These are phyloP conservation scores for Caranx melampygus DNA, from an alignment of 2,113 vertebrate genomes.

Conservation along the genomic window DNA sequence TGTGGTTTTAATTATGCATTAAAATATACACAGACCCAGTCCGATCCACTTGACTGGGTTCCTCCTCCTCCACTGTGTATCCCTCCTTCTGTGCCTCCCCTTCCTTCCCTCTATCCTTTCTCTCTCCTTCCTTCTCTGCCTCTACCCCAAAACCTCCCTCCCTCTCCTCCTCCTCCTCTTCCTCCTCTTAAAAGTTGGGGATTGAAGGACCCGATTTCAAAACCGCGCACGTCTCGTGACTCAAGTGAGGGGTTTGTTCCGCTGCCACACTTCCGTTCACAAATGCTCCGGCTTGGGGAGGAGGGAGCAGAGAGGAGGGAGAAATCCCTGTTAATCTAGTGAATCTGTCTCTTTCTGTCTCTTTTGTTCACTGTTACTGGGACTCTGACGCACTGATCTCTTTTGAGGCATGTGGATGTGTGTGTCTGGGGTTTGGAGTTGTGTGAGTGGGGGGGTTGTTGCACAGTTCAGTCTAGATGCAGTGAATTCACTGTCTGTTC, in stretches of 20 bases:
- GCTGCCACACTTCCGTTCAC: slow-evolving; percentile 83
- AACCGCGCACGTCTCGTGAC: slow-evolving; percentile 80
- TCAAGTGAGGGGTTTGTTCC: slow-evolving; percentile 85
- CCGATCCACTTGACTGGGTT: slow-evolving; percentile 70
- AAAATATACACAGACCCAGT: slow-evolving; percentile 74
- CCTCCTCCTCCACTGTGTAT: slow-evolving; percentile 53
- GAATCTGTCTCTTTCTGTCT: slow-evolving; percentile 73
- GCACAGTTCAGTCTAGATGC: background rate
- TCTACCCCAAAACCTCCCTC: slow-evolving; percentile 52
- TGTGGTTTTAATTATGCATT: slow-evolving; percentile 82
- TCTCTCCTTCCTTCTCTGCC: slow-evolving; percentile 43
- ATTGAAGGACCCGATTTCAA: slow-evolving; percentile 83
- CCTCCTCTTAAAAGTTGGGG: slow-evolving; percentile 69
- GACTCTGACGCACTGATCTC: slow-evolving; percentile 60
- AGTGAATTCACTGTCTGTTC: background rate
- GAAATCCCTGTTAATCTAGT: slow-evolving; percentile 82
- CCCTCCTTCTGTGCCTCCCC: slow-evolving; percentile 21
- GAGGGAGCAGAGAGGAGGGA: slow-evolving; percentile 72
- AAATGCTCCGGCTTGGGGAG: slow-evolving; percentile 69
- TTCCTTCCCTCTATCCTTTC: slow-evolving; percentile 33
- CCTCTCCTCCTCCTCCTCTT: slow-evolving; percentile 32
- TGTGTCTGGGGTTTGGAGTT: slow-evolving; percentile 8
- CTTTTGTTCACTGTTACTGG: slow-evolving; percentile 76
- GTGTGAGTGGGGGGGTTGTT: slow-evolving; percentile 2
- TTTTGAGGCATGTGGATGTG: slow-evolving; percentile 21